Evolutionary conservation across 2,797 vertebrate genomes (phyloP).

Genomic region (Enteromius afrohamiltoni): DNA sequence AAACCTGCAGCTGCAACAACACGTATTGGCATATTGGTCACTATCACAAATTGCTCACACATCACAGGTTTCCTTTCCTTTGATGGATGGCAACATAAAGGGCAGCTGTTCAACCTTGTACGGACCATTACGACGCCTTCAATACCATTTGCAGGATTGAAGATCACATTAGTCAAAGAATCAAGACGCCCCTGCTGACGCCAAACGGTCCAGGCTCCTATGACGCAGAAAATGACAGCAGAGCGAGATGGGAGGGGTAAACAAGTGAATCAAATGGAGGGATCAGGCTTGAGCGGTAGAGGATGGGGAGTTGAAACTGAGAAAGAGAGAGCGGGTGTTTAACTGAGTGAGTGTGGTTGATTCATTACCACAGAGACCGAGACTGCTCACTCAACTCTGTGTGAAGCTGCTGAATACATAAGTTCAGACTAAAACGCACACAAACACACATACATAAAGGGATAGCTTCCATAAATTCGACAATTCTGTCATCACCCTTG

Average conservation of each 20-base stretch:
- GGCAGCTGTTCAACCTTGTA: not conserved
- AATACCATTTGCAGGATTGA: not conserved
- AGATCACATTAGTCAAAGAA: slow-evolving; percentile 22
- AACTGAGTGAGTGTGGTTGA: slow-evolving; percentile 18
- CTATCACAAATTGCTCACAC: slow-evolving; percentile 13
- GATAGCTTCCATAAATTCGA: not conserved
- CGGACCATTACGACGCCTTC: not conserved
- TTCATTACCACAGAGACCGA: slow-evolving; percentile 13
- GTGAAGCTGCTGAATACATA: slow-evolving; percentile 19
- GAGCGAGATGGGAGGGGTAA: not conserved
- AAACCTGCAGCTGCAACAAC: not conserved
- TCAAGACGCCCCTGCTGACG: not conserved
- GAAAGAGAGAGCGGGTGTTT: not conserved
- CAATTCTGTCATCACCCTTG: not conserved
- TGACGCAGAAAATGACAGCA: not conserved
- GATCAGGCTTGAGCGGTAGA: slow-evolving; percentile 2
- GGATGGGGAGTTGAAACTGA: not conserved
- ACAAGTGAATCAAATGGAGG: slow-evolving; percentile 1
- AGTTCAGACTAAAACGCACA: not conserved
- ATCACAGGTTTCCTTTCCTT: slow-evolving; percentile 2
- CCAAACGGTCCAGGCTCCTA: not conserved
- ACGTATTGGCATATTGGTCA: slow-evolving; percentile 19
- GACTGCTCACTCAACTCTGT: slow-evolving; percentile 16
- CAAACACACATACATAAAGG: slow-evolving; percentile 1
- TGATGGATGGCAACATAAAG: not conserved